Base-by-base conservation (phyloP, 2,888 invertebrate genomes). In the Diaprepes abbreviatus region DNA sequence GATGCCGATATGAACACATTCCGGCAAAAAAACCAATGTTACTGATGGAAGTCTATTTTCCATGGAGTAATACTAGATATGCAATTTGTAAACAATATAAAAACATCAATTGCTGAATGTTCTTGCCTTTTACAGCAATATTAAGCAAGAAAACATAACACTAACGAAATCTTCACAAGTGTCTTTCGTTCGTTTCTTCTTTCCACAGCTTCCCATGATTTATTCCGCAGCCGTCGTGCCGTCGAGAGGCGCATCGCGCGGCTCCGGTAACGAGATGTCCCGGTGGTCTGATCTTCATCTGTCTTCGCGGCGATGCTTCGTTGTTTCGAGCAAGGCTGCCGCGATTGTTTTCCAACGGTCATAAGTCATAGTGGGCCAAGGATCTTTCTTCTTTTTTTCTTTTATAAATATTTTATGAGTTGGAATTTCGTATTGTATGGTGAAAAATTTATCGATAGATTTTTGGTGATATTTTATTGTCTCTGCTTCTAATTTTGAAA, bases 221-320 rank as follows among this genome's bases (percentile, higher is more conserved):
- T 70, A 70, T 70, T 66, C 70, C 57, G 70, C 60, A 52, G 66
- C 65, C 70, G 66, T 63, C 68, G 68, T 66, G 66, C 66, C 66
- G 59, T 64, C 58, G 69, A 60, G 62, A 65, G 48, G 66, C 52
- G 70, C 66, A 70, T 70, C 71, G 71, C 71, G 71, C 67, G 67
- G 76, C 76, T 76, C 77, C 77, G 74, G 81, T 83, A 83, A 83
- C 82, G 82, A 83, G 82, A 80, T 81, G 75, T 78, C 81, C 79
- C 82, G 83, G 83, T 83, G 83, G 83, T 83, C 83, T 79, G 76
- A 77, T 75, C 79, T 79, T 82, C 82, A 82, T 73, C 81, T 81
- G 81, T 81, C 82, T 76, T 70, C 70, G 62, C 66, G 54, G 70
- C 70, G 65, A 66, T 70, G 70, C 70, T 58, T 48, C 70, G 70